Base-by-base conservation (phyloP, 2,797 vertebrate species). In the Megalops cyprinoides region DNA sequence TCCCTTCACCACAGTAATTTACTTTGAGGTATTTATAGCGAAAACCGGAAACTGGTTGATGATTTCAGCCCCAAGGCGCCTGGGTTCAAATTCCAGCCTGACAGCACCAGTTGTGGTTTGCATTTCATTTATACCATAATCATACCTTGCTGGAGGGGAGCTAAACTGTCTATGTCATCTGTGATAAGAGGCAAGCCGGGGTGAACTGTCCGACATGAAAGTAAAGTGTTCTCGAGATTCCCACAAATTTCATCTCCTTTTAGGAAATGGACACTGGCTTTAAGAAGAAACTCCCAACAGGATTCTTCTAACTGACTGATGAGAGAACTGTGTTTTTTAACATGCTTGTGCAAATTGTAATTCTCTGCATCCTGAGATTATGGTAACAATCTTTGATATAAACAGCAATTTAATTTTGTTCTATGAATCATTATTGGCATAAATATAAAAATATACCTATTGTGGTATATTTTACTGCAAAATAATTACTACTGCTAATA, bases 11-110 rank as follows among this genome's bases (percentile, higher is more conserved):
- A 75, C 25, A 53, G 53, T 80, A 71, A 75, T 80, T 80, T 74
- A 60, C 79, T 75, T 80, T 80, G 79, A 80, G 79, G 79, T 74
- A 80, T 74, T 74, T 80, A 75, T 80, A 75, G 71, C 5, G 28
- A 80, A 80, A 18, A 71, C 79, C 39, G 28, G 71, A 62, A 80
- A 80, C 53, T 44, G 49, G 79, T 49, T 44, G 79, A 75, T 49
- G 71, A 80, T 75, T 80, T 75, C 55, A 75, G 46, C 75, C 79
- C 71, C 60, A 55, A 80, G 79, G 79, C 55, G 37, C 74, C 71
- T 23, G 20, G 42, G 71, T 75, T 74, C 71, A 80, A 80, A 80
- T 80, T 28, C 53, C 53, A 75, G 71, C 56, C 42, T 48, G 79
- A 60, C 69, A 62, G 51, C 56, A 42, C 79, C 39, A 5, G 53